Evolutionary conservation across 2,888 invertebrate genomes (phyloP).

Genomic region (Dorcus parallelipipedus): DNA sequence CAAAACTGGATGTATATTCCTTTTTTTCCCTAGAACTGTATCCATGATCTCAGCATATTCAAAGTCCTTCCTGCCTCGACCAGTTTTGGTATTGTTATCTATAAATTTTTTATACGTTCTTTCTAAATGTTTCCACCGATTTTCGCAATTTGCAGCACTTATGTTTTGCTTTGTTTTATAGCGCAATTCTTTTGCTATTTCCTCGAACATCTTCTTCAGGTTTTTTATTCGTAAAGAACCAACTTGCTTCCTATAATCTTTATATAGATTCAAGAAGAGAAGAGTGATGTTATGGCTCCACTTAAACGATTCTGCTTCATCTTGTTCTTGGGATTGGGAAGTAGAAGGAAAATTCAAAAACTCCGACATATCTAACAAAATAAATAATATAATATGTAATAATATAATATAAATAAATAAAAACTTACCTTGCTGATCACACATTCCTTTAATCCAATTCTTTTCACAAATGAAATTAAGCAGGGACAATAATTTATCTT

Average conservation of each 20-base stretch:
- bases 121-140: not conserved
- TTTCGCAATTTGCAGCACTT: not conserved
- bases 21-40: not conserved
- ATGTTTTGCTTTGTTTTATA: not conserved
- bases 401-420: too few species aligned
- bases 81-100: conserved; percentile 2
- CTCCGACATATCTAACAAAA: too few species aligned
- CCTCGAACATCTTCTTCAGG: not conserved
- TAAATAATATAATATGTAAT: too few species aligned
- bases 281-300: not conserved
- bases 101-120: conserved; percentile 2
- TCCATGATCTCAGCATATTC: conserved; percentile 5
- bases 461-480: too few species aligned
- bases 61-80: not conserved
- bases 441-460: too few species aligned
- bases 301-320: too few species aligned
- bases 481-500: too few species aligned
- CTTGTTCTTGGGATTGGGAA: too few species aligned
- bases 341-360: too few species aligned
- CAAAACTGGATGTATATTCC: not conserved
- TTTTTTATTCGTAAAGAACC: conserved; percentile 1
- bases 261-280: not conserved
- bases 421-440: too few species aligned
- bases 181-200: not conserved
- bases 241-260: not conserved